phyloP scores from a whole-genome alignment of 1,140 invertebrate genomes.

The Bombus soroeensis region DNA sequence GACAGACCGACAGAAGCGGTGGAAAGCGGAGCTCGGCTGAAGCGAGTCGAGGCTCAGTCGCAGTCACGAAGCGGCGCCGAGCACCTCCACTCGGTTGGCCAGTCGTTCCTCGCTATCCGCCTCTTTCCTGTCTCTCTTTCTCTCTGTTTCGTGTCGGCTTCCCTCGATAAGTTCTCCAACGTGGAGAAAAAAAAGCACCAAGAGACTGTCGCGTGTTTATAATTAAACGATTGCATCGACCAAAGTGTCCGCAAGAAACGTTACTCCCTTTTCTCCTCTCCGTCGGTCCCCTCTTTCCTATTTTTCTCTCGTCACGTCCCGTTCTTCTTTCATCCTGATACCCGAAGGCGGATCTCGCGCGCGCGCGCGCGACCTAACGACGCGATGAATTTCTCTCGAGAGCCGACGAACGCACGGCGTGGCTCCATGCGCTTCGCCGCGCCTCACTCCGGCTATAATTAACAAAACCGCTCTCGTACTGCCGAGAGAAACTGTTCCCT shows the following conservation, averaged over 20 bases:
- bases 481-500: not conserved
- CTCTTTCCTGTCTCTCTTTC: not conserved
- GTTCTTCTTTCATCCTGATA: too few species aligned
- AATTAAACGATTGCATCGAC: slow-evolving; percentile 26
- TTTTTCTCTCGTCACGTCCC: not conserved
- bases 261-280: not conserved
- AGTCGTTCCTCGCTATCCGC: not conserved
- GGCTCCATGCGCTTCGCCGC: slow-evolving; percentile 23
- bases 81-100: slow-evolving; percentile 54
- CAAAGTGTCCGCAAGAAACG: slow-evolving; percentile 1
- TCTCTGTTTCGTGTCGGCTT: not conserved
- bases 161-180: too few species aligned
- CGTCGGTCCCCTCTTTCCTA: not conserved
- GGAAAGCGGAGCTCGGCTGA: not conserved
- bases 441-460: slow-evolving; percentile 39
- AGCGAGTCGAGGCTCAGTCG: slow-evolving; percentile 71
- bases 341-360: too few species aligned
- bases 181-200: not conserved
- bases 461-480: slow-evolving; percentile 11
- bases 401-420: not conserved
- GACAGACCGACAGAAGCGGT: not conserved
- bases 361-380: not conserved
- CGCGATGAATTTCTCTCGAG: slow-evolving; percentile 17
- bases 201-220: not conserved
- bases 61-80: slow-evolving; percentile 74